Evolutionary conservation across 2,797 vertebrate genomes (phyloP).

Genomic region (Sardinella longiceps): DNA sequence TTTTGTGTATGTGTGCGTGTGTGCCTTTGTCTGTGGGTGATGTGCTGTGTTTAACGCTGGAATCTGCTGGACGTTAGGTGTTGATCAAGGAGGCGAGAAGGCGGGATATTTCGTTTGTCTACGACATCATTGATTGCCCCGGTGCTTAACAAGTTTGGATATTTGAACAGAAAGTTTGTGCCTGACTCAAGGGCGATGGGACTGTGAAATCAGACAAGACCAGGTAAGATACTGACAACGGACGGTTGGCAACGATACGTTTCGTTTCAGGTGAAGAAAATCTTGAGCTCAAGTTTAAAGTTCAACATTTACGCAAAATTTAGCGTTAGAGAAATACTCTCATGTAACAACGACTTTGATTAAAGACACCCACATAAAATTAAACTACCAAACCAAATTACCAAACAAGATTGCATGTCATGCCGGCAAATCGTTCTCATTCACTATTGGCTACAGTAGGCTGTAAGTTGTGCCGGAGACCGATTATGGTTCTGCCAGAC

Average conservation of each 20-base stretch:
- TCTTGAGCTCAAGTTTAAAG: background rate
- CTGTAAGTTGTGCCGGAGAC: background rate
- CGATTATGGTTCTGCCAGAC: background rate
- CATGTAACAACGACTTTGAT: no score
- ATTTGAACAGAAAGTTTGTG: conserved; percentile 38
- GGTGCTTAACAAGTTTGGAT: conserved; percentile 49
- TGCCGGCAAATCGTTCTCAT: background rate
- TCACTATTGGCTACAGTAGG: background rate
- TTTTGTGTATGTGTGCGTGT: background rate
- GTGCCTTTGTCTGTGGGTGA: conserved; percentile 17
- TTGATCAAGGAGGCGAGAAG: conserved; percentile 38
- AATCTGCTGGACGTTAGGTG: conserved; percentile 1
- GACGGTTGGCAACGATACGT: no score
- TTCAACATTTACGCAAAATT: background rate
- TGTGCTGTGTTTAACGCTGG: background rate
- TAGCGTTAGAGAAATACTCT: background rate
- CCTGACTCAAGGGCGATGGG: conserved; percentile 32
- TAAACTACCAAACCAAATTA: background rate
- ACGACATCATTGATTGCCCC: background rate
- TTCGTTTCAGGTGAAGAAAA: no score
- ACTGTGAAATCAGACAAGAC: conserved; percentile 27
- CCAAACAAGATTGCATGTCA: background rate
- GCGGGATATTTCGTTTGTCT: conserved; percentile 41
- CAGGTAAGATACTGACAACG: conserved; percentile 31
- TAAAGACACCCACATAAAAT: background rate